These are phyloP conservation scores for Semicossyphus pulcher DNA, from an alignment of 2,113 vertebrate species.

Conservation along the genomic window DNA sequence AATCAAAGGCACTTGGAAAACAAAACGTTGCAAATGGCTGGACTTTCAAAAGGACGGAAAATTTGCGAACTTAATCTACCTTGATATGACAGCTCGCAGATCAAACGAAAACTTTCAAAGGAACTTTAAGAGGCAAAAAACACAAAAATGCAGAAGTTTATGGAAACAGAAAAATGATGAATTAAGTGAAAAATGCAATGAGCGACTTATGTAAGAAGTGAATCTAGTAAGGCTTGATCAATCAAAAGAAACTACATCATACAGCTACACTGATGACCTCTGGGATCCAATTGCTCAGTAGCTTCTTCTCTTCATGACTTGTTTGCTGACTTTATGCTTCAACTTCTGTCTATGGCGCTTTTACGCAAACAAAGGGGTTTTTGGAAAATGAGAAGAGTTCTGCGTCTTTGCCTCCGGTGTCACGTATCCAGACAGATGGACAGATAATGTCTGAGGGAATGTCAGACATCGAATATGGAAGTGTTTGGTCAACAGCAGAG, in stretches of 20 bases:
- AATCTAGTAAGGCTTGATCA: no score
- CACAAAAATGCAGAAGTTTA: no score
- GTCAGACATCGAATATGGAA: conserved; percentile 73
- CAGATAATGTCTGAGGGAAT: conserved; percentile 71
- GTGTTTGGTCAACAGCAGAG: conserved; percentile 80
- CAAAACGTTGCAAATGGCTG: conserved; percentile 27
- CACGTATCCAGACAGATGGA: conserved; percentile 63
- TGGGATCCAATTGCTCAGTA: not conserved
- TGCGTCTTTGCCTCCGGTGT: conserved; percentile 52
- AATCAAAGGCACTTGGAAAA: conserved; percentile 41
- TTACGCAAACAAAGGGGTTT: not conserved
- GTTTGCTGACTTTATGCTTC: conserved; percentile 12
- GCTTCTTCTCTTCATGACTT: not conserved
- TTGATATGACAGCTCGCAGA: not conserved
- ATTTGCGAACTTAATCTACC: conserved; percentile 20
- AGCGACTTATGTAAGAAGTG: no score
- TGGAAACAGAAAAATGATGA: no score
- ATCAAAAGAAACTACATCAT: not conserved
- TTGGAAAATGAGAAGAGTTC: conserved; percentile 30
- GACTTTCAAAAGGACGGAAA: conserved; percentile 25
- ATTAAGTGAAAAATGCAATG: no score
- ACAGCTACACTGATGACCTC: not conserved
- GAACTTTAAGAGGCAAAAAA: no score
- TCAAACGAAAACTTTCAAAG: not conserved
- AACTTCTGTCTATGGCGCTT: conserved; percentile 22